Base-by-base conservation (phyloP, 2,888 invertebrate species). In the Brenthis hecate region DNA sequence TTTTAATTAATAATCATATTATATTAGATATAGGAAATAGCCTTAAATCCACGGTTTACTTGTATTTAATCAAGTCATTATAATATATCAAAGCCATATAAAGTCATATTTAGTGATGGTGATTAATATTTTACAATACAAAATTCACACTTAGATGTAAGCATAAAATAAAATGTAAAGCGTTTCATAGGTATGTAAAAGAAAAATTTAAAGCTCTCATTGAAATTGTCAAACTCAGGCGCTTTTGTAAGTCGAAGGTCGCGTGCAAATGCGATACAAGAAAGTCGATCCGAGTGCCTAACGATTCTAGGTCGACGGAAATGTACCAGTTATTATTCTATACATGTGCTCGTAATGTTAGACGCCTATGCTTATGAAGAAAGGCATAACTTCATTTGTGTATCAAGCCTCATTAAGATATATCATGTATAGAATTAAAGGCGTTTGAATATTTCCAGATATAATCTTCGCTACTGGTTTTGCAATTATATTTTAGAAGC, bases 271-370 rank as follows among this genome's bases (percentile, higher is more conserved):
- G 62, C 36, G 36, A 62, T 62, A 62, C 43, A 62, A 62, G 54
- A 62, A 62, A 62, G 61, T 51, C 43, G 62, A 62, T 19, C 32
- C 62, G 62, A 62, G 54, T 62, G 62, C 62, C 62, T 62, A 54
- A 62, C 53, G 62, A 62, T 62, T 62, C 53, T 62, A 62, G 62
- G 62, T 62, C 62, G 43, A 14, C 36, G 62, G 53, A 62, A 62
- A 62, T 62, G 53, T 62, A 54, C 62, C 54, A 36, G 62, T 62
- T 62, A 62, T 62, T 51, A 62, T 62, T 62, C 62, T 62, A 62
- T 62, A 62, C 60, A 60, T 60, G 50, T 23, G 53, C 62, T 62
- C 36, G 19, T 62, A 53, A 62, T 62, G 43, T 53, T 19, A 53
- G 62, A n/a, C 36, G 62, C 62, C 53, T 62, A 13, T 53, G 53